Evolutionary conservation across 2,797 vertebrate species (phyloP), one percentile per base, ranked within the genome.

Genomic region (Dromococcyx pavoninus): DNA sequence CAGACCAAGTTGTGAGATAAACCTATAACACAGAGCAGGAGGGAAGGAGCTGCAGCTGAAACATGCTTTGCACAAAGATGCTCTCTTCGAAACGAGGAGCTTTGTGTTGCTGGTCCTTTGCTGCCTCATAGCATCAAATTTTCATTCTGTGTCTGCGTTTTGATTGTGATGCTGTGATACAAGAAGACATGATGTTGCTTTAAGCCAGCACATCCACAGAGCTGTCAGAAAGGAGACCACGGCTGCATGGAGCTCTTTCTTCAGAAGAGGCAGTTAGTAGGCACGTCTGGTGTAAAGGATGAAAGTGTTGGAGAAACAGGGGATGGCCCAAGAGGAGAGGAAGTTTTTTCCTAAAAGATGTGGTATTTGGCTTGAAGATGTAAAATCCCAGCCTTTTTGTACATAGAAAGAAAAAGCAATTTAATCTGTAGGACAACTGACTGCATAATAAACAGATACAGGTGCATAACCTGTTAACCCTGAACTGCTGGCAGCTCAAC

Each of bases 91-190:
- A 73, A 66, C 2, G 5, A 33, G 28, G 81, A 86, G 78, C 66
- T 67, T 77, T 51, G 62, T 77, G 74, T 37, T 80, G 58, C 91
- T 57, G 83, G 77, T 79, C 65, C 50, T 90, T 70, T 84, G 73
- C 82, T 89, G 90, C 80, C 78, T 93, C 69, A 12, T 32, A 32
- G 74, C 87, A 95, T 95, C 94, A 87, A 93, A 95, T 92, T 92
- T 93, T 91, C 91, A 87, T 82, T 44, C 81, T n/a, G 1, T 78
- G 86, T 75, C 94, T 82, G 74, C 81, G 24, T 70, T 89, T 75
- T 78, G 93, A 84, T 66, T 46, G 80, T 78, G 88, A 53, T 54
- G 53, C 71, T 44, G 62, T 82, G 84, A 78, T 70, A n/a, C 56
- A 60, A 86, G 66, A 58, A 71, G 91, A 84, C 35, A 33, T 25